These are phyloP conservation scores for Theristicus caerulescens DNA, from an alignment of 2,113 vertebrate species.

Conservation along the genomic window DNA sequence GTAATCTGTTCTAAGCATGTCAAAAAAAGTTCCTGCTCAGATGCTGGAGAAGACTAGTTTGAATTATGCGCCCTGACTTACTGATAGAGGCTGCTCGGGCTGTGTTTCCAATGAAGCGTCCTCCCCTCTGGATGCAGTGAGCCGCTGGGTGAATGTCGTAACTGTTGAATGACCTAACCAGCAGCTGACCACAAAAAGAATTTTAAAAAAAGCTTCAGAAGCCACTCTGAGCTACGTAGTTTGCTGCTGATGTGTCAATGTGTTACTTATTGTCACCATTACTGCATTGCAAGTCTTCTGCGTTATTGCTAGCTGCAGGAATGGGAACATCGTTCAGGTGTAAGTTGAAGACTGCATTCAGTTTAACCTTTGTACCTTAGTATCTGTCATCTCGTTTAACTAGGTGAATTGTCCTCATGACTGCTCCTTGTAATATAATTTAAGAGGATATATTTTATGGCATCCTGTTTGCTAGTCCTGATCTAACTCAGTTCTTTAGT, in stretches of 20 bases:
- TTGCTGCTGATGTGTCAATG: neutral
- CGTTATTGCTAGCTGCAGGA: neutral
- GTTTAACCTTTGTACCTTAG: neutral
- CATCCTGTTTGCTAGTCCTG: neutral
- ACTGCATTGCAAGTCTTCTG: neutral
- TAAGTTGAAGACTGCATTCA: neutral
- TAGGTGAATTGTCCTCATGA: neutral
- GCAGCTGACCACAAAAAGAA: neutral
- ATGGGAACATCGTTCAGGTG: neutral
- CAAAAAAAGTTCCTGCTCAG: neutral
- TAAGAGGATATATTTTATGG: neutral
- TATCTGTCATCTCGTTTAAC: neutral
- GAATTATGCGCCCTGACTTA: neutral
- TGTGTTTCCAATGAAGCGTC: too few species aligned
- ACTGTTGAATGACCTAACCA: neutral
- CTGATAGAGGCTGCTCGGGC: neutral
- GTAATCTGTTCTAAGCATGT: neutral
- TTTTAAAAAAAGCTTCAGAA: neutral
- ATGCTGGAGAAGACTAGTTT: neutral
- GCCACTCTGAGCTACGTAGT: neutral
- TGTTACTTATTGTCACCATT: neutral
- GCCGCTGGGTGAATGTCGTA: accelerated
- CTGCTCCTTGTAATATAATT: neutral
- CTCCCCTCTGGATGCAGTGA: too few species aligned
- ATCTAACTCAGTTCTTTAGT: neutral